Evolutionary conservation across 2,113 vertebrate species (phyloP).

Genomic region (Hippocampus comes): DNA sequence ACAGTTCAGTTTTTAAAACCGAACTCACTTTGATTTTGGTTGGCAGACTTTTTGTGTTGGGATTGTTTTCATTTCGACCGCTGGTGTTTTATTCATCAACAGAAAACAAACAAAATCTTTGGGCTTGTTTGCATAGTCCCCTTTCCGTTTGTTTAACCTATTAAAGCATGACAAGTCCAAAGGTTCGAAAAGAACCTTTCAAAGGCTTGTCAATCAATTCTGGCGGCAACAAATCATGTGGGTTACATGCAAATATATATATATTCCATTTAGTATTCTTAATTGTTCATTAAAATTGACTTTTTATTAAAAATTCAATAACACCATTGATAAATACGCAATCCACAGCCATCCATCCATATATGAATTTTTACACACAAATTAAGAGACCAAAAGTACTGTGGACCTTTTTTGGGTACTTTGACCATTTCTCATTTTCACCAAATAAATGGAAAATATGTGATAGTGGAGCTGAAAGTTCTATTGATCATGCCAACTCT

Average conservation of each 20-base stretch:
- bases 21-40: not conserved
- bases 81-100: not conserved
- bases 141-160: slow-evolving; percentile 41
- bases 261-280: not conserved
- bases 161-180: slow-evolving; percentile 42
- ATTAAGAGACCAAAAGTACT: too few species aligned
- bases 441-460: too few species aligned
- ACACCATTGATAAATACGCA: not conserved
- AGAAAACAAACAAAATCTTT: slow-evolving; percentile 2
- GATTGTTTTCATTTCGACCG: not conserved
- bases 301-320: not conserved
- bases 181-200: slow-evolving; percentile 24
- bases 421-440: too few species aligned
- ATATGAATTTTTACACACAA: not conserved
- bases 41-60: not conserved
- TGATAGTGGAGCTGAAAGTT: too few species aligned
- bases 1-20: not conserved
- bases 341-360: not conserved
- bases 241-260: too few species aligned
- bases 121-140: slow-evolving; percentile 27
- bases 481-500: too few species aligned
- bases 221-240: slow-evolving; percentile 29
- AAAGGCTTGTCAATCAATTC: slow-evolving; percentile 20
- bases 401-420: too few species aligned
- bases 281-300: not conserved